Evolutionary conservation across 2,888 invertebrate genomes (phyloP).

Genomic region (Agrenia bidenticulata): DNA sequence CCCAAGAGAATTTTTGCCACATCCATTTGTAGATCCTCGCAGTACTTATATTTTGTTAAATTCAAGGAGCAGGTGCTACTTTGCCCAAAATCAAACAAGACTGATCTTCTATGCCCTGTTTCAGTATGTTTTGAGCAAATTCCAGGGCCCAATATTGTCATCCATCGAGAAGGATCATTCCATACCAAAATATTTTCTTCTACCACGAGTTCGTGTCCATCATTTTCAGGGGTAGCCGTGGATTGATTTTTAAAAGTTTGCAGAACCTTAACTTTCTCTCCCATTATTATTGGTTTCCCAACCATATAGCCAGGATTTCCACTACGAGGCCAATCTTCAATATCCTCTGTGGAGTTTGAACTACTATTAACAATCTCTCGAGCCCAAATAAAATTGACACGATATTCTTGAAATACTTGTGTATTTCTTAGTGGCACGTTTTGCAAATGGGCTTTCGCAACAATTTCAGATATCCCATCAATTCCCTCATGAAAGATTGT

Average conservation of each 20-base stretch:
- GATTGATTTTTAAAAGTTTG: not conserved
- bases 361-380: not conserved
- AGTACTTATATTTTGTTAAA: conserved; percentile 27
- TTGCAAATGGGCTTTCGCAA: conserved; percentile 57
- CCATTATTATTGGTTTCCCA: conserved; percentile 66
- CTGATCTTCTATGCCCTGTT: conserved; percentile 16
- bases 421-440: conserved; percentile 53
- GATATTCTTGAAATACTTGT: conserved; percentile 39
- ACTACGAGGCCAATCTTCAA: conserved; percentile 59
- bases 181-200: conserved; percentile 24
- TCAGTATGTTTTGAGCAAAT: conserved; percentile 24
- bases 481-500: conserved; percentile 60
- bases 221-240: not conserved
- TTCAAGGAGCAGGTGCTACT: conserved; percentile 28
- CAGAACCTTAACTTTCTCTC: conserved; percentile 53
- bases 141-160: conserved; percentile 38
- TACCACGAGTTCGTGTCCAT: conserved; percentile 16
- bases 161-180: conserved; percentile 33
- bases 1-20: conserved; percentile 37
- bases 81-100: conserved; percentile 36
- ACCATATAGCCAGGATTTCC: conserved; percentile 75
- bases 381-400: conserved; percentile 39
- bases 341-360: conserved; percentile 33
- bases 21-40: conserved; percentile 32
- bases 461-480: conserved; percentile 57